Evolutionary conservation across 1,140 invertebrate species (phyloP), one percentile per base, ranked within the genome.

Genomic region (Cydia amplana): DNA sequence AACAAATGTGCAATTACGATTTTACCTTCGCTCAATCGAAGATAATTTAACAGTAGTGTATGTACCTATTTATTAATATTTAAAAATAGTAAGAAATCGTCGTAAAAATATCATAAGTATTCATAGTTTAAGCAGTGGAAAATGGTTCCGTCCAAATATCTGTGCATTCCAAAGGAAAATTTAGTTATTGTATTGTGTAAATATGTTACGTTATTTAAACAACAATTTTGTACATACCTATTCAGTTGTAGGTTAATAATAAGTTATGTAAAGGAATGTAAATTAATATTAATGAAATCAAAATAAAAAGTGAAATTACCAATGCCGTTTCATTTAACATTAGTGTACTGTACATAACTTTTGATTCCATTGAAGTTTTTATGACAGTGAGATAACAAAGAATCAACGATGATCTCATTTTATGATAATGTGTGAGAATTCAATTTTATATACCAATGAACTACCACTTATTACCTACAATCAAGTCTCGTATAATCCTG

Each of bases 161-260:
- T 82, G 76, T 83, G 76, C 79, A 84, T 90, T 90, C 90, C 90
- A 91, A 91, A 91, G 90, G 87, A 90, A 90, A 75, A 79, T 75
- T 78, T 40, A 63, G 73, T 75, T 78, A 74, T 77, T 78, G 74
- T 78, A 75, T 74, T 84, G 79, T 87, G 84, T 80, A 85, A 83
- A 82, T 82, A 73, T 75, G 76, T 78, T 75, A 60, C 49, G 23
- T 75, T 76, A 73, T n/a, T 51, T 73, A 78, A 78, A 70, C 40
- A 32, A 72, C 64, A 76, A 79, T 80, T 74, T 78, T 82, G 78
- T 83, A 81, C 74, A 81, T 81, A 82, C 70, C 20, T 72, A 49
- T 28, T 12, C 2, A 74, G 36, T n/a, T 64, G 16, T 74, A 74
- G 28, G 12, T 74, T 10, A 64, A 36, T 40, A 16, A 14, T 60